Percentiles rank a stretch among this genome's conserved stretches.
Evolutionary conservation across 1,140 invertebrate species (phyloP).

Genomic region (Cephus cinctus): DNA sequence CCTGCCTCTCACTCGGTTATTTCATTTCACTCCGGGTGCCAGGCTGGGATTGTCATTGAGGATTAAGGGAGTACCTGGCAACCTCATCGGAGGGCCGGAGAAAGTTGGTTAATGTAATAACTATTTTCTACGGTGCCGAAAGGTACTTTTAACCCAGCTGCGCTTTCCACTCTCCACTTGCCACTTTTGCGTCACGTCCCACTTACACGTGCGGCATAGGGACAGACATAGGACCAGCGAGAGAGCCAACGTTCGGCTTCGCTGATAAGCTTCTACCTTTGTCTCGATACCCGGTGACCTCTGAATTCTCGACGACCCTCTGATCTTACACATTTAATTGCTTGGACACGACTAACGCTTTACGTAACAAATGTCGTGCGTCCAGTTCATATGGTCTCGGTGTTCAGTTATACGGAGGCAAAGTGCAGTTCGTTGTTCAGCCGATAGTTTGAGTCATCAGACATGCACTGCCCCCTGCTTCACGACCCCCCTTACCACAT

Average conservation of each 20-base stretch:
- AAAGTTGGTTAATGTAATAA: constrained; percentile 28
- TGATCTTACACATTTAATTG: no score
- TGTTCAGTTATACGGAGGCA: constrained; percentile 41
- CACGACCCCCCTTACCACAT: no score
- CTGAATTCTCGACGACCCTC: no score
- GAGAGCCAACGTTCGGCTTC: no score
- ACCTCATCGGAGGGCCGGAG: no score
- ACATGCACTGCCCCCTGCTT: constrained; percentile 38
- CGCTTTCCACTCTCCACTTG: constrained; percentile 13
- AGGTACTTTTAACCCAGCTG: constrained; percentile 1
- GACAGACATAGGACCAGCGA: no score
- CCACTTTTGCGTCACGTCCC: no score
- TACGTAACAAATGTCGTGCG: no score
- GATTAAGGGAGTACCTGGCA: constrained; percentile 15
- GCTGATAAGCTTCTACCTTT: no score
- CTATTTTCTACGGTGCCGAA: constrained; percentile 6
- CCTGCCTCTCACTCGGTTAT: background rate
- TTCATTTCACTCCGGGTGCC: constrained; percentile 15
- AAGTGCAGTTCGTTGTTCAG: constrained; percentile 49
- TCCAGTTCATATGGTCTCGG: no score
- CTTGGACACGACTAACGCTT: no score
- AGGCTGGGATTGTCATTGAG: constrained; percentile 14
- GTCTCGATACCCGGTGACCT: no score
- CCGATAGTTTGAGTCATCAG: constrained; percentile 37
- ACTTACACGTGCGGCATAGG: background rate